Evolutionary conservation across 2,797 vertebrate genomes (phyloP).

Genomic region (Onychomys arenicola): DNA sequence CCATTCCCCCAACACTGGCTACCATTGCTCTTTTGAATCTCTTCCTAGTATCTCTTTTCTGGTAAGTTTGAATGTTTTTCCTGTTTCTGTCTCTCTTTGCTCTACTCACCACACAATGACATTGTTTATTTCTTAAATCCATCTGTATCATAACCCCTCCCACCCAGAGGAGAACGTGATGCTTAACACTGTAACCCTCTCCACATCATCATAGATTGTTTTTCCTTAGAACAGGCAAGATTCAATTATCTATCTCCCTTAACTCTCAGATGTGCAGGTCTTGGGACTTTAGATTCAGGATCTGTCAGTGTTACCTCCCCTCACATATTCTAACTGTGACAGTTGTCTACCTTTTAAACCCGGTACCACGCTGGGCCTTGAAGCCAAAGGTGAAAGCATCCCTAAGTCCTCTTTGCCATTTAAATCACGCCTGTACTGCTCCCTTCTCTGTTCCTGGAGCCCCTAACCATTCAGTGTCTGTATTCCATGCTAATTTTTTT

Average conservation of each 20-base stretch:
- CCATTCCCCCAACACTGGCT: background rate
- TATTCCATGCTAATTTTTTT: background rate
- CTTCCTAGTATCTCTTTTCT: constrained; percentile 3
- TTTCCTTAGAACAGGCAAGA: background rate
- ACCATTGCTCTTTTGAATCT: background rate
- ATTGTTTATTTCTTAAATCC: background rate
- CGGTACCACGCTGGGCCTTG: background rate
- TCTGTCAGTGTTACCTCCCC: constrained; percentile 21
- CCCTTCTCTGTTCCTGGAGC: background rate
- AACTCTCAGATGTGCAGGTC: background rate
- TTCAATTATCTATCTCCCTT: background rate
- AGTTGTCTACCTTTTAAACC: background rate
- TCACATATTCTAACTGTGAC: constrained; percentile 22
- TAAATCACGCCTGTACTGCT: background rate
- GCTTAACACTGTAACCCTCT: background rate
- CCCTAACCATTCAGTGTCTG: background rate
- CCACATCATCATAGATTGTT: background rate
- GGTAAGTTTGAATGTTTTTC: background rate
- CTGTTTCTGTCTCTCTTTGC: background rate
- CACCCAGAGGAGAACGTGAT: background rate
- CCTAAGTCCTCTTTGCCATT: background rate
- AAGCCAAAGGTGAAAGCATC: constrained; percentile 8
- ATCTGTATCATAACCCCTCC: background rate
- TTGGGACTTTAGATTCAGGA: background rate
- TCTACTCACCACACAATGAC: background rate